Base-by-base conservation (phyloP, 2,888 invertebrate species). In the Rotaria sp. region DNA sequence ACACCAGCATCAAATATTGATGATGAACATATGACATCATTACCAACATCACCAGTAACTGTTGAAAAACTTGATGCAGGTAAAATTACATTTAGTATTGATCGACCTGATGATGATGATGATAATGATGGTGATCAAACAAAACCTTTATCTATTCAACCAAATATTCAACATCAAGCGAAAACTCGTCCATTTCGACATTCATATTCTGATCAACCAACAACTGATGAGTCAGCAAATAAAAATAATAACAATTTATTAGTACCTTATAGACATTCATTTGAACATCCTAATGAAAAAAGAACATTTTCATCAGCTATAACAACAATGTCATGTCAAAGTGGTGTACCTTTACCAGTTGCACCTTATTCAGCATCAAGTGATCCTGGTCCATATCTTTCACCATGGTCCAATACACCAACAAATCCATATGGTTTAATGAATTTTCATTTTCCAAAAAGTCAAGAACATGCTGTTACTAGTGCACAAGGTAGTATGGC, bases 51-150 rank as follows among this genome's bases (percentile, higher is more conserved):
- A 30, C 67, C 67, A 21, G 21, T 67, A 10, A 21, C 7, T 21
- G 15, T 35, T 67, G 67, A 67, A 67, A 67, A 67, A 35, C 15
- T 8, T 35, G 45, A 80, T 38, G 41, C 26, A 24, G 45, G 45
- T 45, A 80, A 80, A 45, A 80, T 80, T n/a, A 80, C 80, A 45
- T 80, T 80, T 45, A 80, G 80, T n/a, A 80, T 80, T 80, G 80
- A 80, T 38, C 41, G n/a, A 45, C 80, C 21, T n/a, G 41, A 26
- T 45, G 80, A 80, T n/a, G 45, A 41, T 45, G 15, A 45, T 80
- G 45, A 41, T 45, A 11, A 41, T n/a, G 21, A 45, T 45, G 21
- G 15, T n/a, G 45, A 45, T 45, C 38, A 10, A 45, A 41, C 1
- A 45, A 45, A 26, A 41, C n/a, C 80, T n/a, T 3, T 13, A 11